A percentile compares a stretch with the other conserved stretches of the same genome.
These are phyloP conservation scores for Circaetus gallicus DNA, from an alignment of 2,113 vertebrate species.

Conservation along the genomic window DNA sequence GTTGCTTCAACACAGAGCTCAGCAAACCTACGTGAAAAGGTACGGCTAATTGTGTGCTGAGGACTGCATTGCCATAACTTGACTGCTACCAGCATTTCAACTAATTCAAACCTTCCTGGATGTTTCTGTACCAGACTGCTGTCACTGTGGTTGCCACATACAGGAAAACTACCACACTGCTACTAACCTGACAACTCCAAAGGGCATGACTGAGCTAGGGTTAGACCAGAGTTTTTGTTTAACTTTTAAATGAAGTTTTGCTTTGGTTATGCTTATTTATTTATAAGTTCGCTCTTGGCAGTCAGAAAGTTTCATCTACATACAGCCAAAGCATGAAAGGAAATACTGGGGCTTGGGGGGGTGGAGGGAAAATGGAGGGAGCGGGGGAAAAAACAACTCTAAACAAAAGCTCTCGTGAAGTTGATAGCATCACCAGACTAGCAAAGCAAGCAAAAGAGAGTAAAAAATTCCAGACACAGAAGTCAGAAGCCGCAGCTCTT, in stretches of 20 bases:
- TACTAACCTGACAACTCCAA: not conserved
- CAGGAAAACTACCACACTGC: not conserved
- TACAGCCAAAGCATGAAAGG: constrained; percentile 55
- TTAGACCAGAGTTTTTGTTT: not conserved
- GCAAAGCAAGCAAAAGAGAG: constrained; percentile 34
- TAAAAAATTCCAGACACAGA: constrained; percentile 36
- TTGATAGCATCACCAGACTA: constrained; percentile 38
- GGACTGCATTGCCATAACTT: not conserved
- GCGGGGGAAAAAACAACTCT: not conserved
- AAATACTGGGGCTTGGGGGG: not conserved
- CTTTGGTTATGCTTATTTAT: constrained; percentile 41
- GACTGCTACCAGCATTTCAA: not conserved
- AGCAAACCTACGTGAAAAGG: not conserved
- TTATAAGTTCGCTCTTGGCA: constrained; percentile 41
- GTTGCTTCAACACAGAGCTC: not conserved
- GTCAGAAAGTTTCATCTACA: constrained; percentile 47
- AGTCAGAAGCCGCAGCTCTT: constrained; percentile 9
- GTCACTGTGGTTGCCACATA: not conserved
- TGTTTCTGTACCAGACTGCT: not conserved
- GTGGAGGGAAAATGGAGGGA: not conserved
- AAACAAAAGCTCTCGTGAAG: constrained; percentile 42
- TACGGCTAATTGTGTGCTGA: not conserved
- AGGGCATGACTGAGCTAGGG: not conserved
- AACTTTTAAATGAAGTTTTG: not conserved
- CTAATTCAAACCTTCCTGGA: not conserved